Conservation (phyloP, 2,888 invertebrate genomes). For the Habroteleia sp. region DNA sequence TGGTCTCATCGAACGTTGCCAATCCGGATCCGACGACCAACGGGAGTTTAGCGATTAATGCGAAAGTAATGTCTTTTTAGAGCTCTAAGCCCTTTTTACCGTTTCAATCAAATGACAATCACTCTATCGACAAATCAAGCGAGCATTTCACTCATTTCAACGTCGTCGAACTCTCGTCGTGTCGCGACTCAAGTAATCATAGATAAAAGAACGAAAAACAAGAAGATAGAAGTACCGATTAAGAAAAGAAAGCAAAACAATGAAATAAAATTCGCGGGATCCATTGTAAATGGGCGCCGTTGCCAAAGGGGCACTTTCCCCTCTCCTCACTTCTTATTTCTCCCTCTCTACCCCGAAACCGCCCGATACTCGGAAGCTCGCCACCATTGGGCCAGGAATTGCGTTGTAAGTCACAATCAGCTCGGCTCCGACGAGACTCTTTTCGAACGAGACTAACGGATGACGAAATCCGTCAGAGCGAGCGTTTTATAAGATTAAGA, state of each 20-base stretch:
- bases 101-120: slow-evolving; percentile 79
- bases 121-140: slow-evolving; percentile 76
- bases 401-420: slow-evolving; percentile 82
- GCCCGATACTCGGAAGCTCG: slow-evolving; percentile 49
- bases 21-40: slow-evolving; percentile 31
- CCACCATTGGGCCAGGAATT: slow-evolving; percentile 80
- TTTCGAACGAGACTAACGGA: slow-evolving; percentile 72
- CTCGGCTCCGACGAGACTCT: slow-evolving; percentile 80
- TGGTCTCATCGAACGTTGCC: slow-evolving; percentile 25
- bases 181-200: too few relatives aligned
- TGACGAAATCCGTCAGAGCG: slow-evolving; percentile 77
- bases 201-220: background rate
- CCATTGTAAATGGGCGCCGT: slow-evolving; percentile 27
- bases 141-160: slow-evolving; percentile 66
- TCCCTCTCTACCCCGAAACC: slow-evolving; percentile 19
- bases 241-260: background rate
- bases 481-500: slow-evolving; percentile 79
- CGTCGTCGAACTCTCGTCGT: slow-evolving; percentile 40
- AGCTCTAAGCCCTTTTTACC: slow-evolving; percentile 72
- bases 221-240: background rate
- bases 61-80: slow-evolving; percentile 63
- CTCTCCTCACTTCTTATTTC: slow-evolving; percentile 59
- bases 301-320: slow-evolving; percentile 55
- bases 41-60: slow-evolving; percentile 63
- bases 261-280: slow-evolving; percentile 1